Evolutionary conservation across 2,797 vertebrate species (phyloP), one percentile per base, ranked within the genome.

Genomic region (Anniella stebbinsi): DNA sequence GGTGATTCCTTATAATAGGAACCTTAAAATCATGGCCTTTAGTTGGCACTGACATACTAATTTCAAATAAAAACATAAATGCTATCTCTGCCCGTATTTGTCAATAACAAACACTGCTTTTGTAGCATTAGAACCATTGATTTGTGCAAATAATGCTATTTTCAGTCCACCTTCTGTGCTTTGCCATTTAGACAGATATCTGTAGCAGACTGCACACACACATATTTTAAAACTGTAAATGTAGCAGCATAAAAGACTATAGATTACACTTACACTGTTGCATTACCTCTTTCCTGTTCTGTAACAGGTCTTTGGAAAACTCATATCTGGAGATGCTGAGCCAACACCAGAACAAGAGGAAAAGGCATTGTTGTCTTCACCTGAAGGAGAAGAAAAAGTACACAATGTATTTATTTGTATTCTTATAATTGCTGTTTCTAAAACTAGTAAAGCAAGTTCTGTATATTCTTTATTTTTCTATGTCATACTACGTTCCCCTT

Each of bases 381-480:
- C 99, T 28, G 99, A 99, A 97, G 99, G 99, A 97, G 99, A 99
- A 97, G 99, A 99, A 98, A 99, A 99, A 98, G 99, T 99, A 98
- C 95, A 97, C 96, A 97, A 97, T 97, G 97, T 97, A 97, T 97
- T 97, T 97, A 97, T 95, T 97, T 96, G 87, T 97, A 91, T 95
- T 96, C 91, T n/a, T 96, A 88, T 95, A 95, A 91, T 93, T 97
- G 94, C 92, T 97, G 94, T 95, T 92, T 72, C 83, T 93, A 80
- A 94, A 91, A 94, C 45, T 93, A 90, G 38, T 11, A 0, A 89
- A 90, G 60, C 28, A 60, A 82, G 57, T 83, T 93, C 30, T 69
- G 1, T 92, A 51, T 63, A 57, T 4, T 28, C 41, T 76, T 92
- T 84, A 11, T 87, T 75, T 21, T 0, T 0, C 41, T 9, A 28